Evolutionary conservation across 2,797 vertebrate species (phyloP).

Genomic region (Apodemus agrarius): DNA sequence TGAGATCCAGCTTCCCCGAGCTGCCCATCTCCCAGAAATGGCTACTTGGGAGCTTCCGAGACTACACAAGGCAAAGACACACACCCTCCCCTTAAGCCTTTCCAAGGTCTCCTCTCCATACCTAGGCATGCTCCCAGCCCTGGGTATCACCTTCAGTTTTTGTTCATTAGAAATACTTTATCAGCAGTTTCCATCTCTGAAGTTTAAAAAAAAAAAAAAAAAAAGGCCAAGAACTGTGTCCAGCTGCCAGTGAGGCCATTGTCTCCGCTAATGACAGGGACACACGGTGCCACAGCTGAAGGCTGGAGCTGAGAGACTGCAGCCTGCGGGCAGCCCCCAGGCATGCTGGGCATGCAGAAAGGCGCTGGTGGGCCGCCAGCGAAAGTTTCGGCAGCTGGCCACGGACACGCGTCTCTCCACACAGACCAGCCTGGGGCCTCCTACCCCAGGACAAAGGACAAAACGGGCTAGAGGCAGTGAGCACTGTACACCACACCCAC

Average conservation of each 20-base stretch:
- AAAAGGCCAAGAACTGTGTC: conserved; percentile 42
- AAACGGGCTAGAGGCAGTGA: neutral
- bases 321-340: conserved; percentile 24
- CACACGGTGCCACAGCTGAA: conserved; percentile 55
- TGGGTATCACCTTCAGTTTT: conserved; percentile 22
- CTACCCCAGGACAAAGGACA: neutral
- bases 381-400: neutral
- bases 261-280: conserved; percentile 62
- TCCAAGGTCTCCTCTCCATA: neutral
- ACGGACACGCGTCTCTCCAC: conserved; percentile 27
- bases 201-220: neutral
- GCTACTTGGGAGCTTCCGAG: neutral
- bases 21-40: neutral
- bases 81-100: neutral
- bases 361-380: neutral
- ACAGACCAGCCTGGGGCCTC: conserved; percentile 37
- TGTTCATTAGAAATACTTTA: conserved; percentile 52
- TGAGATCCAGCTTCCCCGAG: neutral
- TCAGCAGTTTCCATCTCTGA: conserved; percentile 62
- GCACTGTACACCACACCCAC: neutral
- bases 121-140: neutral
- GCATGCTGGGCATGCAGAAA: conserved; percentile 47
- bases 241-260: conserved; percentile 58
- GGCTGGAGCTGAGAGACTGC: conserved; percentile 41
- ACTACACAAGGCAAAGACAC: neutral